Percentiles rank a stretch among this genome's conserved stretches.
Conservation (phyloP, 1,140 invertebrate genomes). For the Bombus ignitus region DNA sequence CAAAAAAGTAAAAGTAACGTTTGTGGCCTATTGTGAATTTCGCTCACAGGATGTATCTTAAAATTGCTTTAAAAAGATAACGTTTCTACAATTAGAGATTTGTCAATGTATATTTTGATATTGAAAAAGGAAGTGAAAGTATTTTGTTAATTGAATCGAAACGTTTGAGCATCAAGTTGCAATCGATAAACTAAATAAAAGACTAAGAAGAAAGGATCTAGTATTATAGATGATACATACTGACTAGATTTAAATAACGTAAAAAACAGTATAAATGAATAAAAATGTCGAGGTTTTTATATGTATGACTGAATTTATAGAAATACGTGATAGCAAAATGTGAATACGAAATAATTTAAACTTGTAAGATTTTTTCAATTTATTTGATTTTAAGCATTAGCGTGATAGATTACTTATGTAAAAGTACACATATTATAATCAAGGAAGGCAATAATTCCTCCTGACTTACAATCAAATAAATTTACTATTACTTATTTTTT, state of each 20-base stretch:
- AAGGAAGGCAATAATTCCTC: constrained; percentile 36
- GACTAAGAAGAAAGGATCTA: constrained; percentile 41
- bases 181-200: constrained; percentile 24
- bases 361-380: constrained; percentile 30
- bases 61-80: neutral
- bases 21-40: constrained; percentile 1
- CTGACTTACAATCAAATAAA: constrained; percentile 44
- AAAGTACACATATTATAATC: constrained; percentile 44
- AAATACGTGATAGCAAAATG: neutral
- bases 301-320: neutral
- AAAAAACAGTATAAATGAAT: constrained; percentile 26
- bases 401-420: constrained; percentile 35
- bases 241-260: constrained; percentile 30
- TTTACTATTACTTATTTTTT: constrained; percentile 45
- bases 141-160: constrained; percentile 6
- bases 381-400: constrained; percentile 43
- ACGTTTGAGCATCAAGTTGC: neutral
- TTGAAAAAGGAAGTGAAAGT: constrained; percentile 3
- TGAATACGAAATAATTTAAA: constrained; percentile 7
- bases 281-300: constrained; percentile 21
- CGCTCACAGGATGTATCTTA: neutral
- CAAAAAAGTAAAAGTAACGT: neutral
- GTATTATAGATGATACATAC: constrained; percentile 40
- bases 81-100: neutral
- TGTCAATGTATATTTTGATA: constrained; percentile 9